Percentiles rank a stretch among this genome's conserved stretches.
Conservation (phyloP, 1,140 invertebrate genomes). For the Drosophila pectinifera region DNA sequence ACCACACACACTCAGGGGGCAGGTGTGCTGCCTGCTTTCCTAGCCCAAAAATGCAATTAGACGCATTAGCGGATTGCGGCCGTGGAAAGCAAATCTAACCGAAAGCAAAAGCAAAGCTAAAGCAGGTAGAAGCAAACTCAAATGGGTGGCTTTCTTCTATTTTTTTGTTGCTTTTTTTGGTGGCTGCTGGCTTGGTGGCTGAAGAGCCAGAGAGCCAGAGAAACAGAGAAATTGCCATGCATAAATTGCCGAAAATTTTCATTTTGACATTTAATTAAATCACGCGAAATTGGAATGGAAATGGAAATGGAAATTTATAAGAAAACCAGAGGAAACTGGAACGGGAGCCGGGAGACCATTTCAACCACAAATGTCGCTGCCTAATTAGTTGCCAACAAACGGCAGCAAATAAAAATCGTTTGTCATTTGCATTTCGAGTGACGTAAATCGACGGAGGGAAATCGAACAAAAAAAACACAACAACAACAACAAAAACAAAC, state of each 20-base stretch:
- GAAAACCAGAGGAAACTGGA: conserved; percentile 2
- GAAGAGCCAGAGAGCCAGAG: not conserved
- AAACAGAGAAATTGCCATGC: conserved; percentile 38
- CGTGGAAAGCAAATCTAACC: conserved; percentile 37
- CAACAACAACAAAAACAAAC: conserved; percentile 4
- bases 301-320: conserved; percentile 11
- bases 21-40: conserved; percentile 17
- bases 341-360: not conserved
- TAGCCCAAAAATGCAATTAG: conserved; percentile 73
- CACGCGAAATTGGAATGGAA: conserved; percentile 66
- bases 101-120: conserved; percentile 22
- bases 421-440: conserved; percentile 73
- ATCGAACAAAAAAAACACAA: conserved; percentile 16
- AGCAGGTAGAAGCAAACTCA: conserved; percentile 17
- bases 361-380: conserved; percentile 70
- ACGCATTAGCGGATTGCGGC: conserved; percentile 63
- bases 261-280: conserved; percentile 80
- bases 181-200: not conserved
- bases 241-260: conserved; percentile 67
- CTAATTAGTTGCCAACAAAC: conserved; percentile 74
- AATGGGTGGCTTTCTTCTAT: not conserved
- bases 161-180: not conserved
- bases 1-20: not conserved
- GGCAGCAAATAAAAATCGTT: conserved; percentile 58
- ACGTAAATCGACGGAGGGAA: conserved; percentile 57